Percentiles rank a stretch among this genome's conserved stretches.
Conservation (phyloP, 2,113 vertebrate genomes). For the Passer domesticus region DNA sequence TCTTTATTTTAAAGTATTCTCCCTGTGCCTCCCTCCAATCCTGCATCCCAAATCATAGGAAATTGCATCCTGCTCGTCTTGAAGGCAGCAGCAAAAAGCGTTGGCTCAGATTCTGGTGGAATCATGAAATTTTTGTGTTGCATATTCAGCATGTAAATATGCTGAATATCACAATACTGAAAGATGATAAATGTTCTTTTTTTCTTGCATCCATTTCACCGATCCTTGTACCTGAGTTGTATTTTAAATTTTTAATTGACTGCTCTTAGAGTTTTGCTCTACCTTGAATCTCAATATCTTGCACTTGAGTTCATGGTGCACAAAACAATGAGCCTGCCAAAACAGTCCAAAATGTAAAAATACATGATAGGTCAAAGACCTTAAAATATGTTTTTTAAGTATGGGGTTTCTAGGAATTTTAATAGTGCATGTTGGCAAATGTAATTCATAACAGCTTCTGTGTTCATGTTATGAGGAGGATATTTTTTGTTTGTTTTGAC, state of each 20-base stretch:
- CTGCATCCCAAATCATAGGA: neutral
- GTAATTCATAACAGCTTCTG: slow-evolving; percentile 7
- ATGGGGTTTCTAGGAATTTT: neutral
- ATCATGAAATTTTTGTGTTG: neutral
- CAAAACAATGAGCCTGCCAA: neutral
- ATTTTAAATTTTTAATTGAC: neutral
- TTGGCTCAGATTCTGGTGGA: slow-evolving; percentile 1
- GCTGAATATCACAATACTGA: neutral
- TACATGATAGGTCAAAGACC: neutral
- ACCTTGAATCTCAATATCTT: neutral
- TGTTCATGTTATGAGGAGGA: neutral
- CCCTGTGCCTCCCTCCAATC: neutral
- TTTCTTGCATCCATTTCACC: neutral
- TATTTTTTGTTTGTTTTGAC: slow-evolving; percentile 51
- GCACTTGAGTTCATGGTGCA: neutral
- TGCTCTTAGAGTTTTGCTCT: neutral
- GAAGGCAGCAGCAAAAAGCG: neutral
- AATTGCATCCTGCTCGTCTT: neutral
- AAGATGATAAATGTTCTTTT: neutral
- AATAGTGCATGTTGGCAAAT: neutral
- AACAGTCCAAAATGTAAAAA: neutral
- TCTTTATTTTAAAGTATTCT: neutral
- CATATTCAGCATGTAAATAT: neutral
- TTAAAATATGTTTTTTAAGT: neutral
- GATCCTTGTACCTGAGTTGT: neutral